phyloP scores from a whole-genome alignment of 2,888 invertebrate genomes.

The Leptinotarsa tumamoca region DNA sequence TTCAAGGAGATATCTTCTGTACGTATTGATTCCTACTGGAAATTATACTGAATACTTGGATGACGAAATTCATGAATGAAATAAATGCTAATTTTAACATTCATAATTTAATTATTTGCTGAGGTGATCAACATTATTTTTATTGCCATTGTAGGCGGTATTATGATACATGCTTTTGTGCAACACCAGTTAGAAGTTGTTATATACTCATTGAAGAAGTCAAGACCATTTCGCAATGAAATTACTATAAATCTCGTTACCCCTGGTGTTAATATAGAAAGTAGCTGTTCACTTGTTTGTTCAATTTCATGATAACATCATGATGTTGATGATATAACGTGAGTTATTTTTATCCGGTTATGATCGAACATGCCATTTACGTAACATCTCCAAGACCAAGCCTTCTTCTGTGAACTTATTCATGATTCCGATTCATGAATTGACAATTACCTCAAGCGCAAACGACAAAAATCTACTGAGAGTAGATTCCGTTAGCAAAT shows the following conservation, averaged over 20 bases:
- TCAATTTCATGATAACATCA: slow-evolving; percentile 3
- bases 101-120: neutral
- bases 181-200: neutral
- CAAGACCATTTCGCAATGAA: neutral
- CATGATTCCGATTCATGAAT: slow-evolving; percentile 19
- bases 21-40: too few species aligned
- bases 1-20: too few species aligned
- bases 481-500: neutral
- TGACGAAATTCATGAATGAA: neutral
- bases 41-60: too few species aligned
- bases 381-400: slow-evolving; percentile 18
- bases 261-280: slow-evolving; percentile 21
- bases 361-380: slow-evolving; percentile 12
- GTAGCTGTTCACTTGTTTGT: slow-evolving; percentile 23
- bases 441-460: neutral
- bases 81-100: neutral
- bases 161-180: neutral
- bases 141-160: neutral
- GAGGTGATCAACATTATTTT: neutral
- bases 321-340: slow-evolving; percentile 15
- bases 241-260: slow-evolving; percentile 5
- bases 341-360: slow-evolving; percentile 22
- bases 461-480: neutral
- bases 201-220: neutral
- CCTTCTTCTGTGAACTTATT: slow-evolving; percentile 18